phyloP scores from a whole-genome alignment of 2,113 vertebrate genomes.

The Psittacula cyanocephala region DNA sequence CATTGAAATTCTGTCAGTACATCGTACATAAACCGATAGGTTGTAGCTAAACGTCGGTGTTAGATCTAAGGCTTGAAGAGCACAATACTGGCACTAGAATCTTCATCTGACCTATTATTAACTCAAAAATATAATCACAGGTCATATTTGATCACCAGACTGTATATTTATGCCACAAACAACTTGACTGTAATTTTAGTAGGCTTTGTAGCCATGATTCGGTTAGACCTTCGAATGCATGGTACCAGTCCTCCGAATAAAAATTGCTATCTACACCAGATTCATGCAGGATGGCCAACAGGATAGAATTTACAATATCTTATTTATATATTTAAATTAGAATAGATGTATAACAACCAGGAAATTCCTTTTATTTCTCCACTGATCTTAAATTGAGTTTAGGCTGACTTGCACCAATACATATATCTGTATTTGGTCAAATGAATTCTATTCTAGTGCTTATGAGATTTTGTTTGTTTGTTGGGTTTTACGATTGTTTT shows the following conservation, averaged over 20 bases:
- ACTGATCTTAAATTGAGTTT: not conserved
- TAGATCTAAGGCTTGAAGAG: not conserved
- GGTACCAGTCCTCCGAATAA: not conserved
- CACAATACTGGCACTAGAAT: not conserved
- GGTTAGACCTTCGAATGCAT: not conserved
- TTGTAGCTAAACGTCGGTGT: not conserved
- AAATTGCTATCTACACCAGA: not conserved
- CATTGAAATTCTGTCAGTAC: not conserved
- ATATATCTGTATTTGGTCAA: not conserved
- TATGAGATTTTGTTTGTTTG: not conserved
- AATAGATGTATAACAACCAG: not conserved
- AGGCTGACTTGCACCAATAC: not conserved
- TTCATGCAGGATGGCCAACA: not conserved
- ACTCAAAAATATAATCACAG: not conserved
- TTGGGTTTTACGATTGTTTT: fast-evolving
- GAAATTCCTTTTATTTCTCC: not conserved
- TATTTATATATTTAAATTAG: not conserved
- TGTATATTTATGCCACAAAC: not conserved
- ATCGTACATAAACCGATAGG: not conserved
- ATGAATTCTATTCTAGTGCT: not conserved
- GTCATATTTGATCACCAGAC: not conserved
- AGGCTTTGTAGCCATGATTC: not conserved
- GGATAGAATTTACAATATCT: not conserved
- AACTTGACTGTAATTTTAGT: not conserved
- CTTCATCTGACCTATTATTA: not conserved